Evolutionary conservation across 2,888 invertebrate genomes (phyloP), one percentile per base, ranked within the genome.

Genomic region (Prosopocoilus inquinatus): DNA sequence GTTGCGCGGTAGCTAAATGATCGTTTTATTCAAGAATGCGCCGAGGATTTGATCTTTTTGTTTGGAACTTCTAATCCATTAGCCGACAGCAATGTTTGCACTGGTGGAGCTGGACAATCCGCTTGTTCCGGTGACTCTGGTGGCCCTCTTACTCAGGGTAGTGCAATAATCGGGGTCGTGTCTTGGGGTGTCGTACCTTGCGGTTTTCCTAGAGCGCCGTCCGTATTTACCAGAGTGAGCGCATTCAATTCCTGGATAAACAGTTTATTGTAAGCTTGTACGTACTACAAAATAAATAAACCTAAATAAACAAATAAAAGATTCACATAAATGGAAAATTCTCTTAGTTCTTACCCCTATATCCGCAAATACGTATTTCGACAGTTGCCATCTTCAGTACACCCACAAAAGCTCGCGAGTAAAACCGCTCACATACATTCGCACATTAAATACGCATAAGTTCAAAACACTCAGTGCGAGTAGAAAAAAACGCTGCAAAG

Each of bases 101-200:
- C 81, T 0, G 82, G 82, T 64, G 36, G 68, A 64, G 80, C 80
- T 2, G 53, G 57, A 1, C 32, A 60, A 7, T 78, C 80, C 12
- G 81, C 81, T 8, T 82, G 82, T 62, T 76, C 69, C 36, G 82
- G 82, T 9, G 83, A 83, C 59, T 82, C 82, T 2, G 83, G 82
- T 1, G 82, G 82, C n/a, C 82, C 82, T 0, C 68, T 83, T 7
- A 74, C 79, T 15, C 73, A 66, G 74, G 51, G 57, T 13, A 38
- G 34, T 11, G 50, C 55, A 3, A 63, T 81, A 34, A 63, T 82
- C 9, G 83, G 83, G 12, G 67, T 83, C 1, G 80, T 82, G 0
- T 83, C 82, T 1, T 82, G 82, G 81, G 81, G 82, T 1, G 68
- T 78, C 1, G 69, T 74, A 1, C 81, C 82, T 2, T 82, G 82